Base-by-base conservation (phyloP, 2,888 invertebrate species). In the Machimus rusticus region DNA sequence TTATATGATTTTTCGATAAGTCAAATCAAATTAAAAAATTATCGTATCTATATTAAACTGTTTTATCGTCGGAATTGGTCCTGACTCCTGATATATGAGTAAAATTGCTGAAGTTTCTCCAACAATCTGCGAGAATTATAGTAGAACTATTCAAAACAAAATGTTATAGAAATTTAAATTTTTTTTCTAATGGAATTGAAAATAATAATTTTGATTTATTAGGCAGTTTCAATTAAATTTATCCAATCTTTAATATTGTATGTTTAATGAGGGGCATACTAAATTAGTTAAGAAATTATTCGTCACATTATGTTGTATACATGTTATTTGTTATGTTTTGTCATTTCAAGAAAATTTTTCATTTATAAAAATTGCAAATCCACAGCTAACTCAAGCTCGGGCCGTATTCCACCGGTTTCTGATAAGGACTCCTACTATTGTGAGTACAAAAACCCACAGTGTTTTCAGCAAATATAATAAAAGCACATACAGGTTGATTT, bases 391-490 rank as follows among this genome's bases (percentile, higher is more conserved):
- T 89, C 91, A 90, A 93, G 92, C 91, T 91, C 93, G 91, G 93
- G 93, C 91, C 93, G 94, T 92, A 91, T 92, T 90, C 93, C 93
- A 91, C 88, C 92, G 90, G 92, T 93, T 90, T 92, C 92, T 90
- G 94, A 94, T 92, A 94, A 93, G 92, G 93, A 94, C 91, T 92
- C 93, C 89, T 95, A 94, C 91, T 95, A 94, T 93, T 95, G 95
- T 93, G 93, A 94, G 94, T 94, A 93, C 89, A 88, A 85, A 82
- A 84, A 43, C 31, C 78, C 39, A 57, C 37, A 85, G n/a, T 46
- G 37, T 57, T 57, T 85, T 19, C 85, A 85, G 31, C 31, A 74
- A 74, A 85, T 43, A 74, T 23, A 43, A 39, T 23, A 37, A 82
- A 66, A 85, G 43, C 74, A 85, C 74, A 43, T 37, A 85, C 43